Evolutionary conservation across 2,797 vertebrate genomes (phyloP).

Genomic region (Aphelocoma californica): DNA sequence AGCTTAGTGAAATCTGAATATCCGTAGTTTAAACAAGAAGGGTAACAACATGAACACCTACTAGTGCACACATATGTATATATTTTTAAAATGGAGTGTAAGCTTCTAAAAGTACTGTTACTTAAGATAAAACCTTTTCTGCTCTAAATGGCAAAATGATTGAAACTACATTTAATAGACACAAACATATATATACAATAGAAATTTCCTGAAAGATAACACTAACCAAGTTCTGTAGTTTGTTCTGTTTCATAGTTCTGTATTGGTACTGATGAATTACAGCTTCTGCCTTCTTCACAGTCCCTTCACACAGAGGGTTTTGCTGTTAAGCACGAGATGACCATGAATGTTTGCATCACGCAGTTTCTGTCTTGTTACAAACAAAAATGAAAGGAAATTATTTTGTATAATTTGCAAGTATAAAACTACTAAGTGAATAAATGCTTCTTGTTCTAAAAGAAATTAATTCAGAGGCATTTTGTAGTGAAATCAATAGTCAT

Average conservation of each 20-base stretch:
- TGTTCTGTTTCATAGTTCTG: neutral
- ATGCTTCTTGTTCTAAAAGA: neutral
- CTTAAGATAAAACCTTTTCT: neutral
- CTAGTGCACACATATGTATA: neutral
- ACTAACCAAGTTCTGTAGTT: neutral
- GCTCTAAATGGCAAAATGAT: neutral
- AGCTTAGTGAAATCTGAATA: neutral
- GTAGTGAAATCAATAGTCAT: neutral
- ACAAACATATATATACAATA: neutral
- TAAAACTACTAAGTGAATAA: neutral
- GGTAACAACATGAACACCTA: neutral
- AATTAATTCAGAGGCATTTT: neutral
- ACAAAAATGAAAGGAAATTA: neutral
- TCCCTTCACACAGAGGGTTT: neutral
- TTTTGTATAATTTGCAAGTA: neutral
- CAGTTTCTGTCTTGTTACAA: neutral
- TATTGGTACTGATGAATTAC: neutral
- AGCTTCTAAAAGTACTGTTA: neutral
- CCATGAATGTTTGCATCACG: neutral
- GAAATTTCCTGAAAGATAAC: neutral
- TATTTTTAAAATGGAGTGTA: neutral
- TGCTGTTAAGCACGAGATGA: neutral
- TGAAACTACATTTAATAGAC: neutral
- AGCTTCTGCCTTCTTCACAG: neutral
- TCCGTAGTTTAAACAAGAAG: neutral